Evolutionary conservation across 2,888 invertebrate genomes (phyloP).

Genomic region (Drosophila dives): DNA sequence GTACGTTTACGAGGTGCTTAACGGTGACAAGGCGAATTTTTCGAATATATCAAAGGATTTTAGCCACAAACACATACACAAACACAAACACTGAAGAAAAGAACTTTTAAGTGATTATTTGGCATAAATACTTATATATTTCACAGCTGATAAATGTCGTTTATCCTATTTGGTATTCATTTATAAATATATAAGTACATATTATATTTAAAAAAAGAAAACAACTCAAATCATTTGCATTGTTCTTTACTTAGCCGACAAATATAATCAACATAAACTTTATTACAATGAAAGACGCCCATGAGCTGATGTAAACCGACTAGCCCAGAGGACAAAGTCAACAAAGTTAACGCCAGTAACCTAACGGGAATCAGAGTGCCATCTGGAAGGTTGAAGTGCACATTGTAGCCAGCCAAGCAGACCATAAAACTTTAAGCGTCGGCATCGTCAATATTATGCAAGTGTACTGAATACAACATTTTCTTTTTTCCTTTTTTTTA

Average conservation of each 20-base stretch:
- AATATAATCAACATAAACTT: slow-evolving; percentile 48
- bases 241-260: slow-evolving; percentile 21
- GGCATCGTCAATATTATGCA: slow-evolving; percentile 53
- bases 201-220: neutral
- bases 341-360: slow-evolving; percentile 37
- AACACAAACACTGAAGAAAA: too few relatives aligned
- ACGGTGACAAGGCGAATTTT: slow-evolving; percentile 28
- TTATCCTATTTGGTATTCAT: neutral
- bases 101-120: neutral
- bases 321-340: slow-evolving; percentile 37
- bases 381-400: slow-evolving; percentile 10
- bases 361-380: slow-evolving; percentile 9
- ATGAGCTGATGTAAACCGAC: slow-evolving; percentile 44
- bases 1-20: slow-evolving; percentile 35
- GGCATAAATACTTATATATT: neutral
- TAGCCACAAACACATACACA: slow-evolving; percentile 5
- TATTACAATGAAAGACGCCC: slow-evolving; percentile 50
- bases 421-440: slow-evolving; percentile 39
- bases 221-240: slow-evolving; percentile 18
- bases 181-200: neutral
- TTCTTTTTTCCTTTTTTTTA: slow-evolving; percentile 2
- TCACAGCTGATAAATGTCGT: neutral
- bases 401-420: slow-evolving; percentile 24
- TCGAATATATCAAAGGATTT: slow-evolving; percentile 36
- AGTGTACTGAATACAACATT: slow-evolving; percentile 51